Evolutionary conservation across 2,797 vertebrate genomes (phyloP).

Genomic region (Galago senegalensis): DNA sequence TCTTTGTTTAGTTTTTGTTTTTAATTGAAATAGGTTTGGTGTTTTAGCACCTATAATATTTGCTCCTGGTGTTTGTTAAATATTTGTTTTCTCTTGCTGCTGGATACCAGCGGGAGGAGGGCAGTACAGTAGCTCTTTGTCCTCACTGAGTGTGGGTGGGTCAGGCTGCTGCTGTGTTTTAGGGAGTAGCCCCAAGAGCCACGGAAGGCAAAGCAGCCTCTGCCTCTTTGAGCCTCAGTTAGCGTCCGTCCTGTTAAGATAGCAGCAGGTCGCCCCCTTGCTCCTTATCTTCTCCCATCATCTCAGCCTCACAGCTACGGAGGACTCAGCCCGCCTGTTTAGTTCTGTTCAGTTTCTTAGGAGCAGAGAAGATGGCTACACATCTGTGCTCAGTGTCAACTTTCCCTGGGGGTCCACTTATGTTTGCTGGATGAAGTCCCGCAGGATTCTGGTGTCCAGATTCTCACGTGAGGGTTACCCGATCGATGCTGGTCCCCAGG

Average conservation of each 20-base stretch:
- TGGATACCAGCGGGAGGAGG: neutral
- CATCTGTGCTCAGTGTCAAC: accelerated
- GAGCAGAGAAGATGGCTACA: neutral
- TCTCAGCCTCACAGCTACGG: neutral
- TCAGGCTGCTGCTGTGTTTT: neutral
- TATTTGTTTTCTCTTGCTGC: neutral
- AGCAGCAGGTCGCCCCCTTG: neutral
- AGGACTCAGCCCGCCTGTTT: neutral
- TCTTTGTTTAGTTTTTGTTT: slow-evolving; percentile 51
- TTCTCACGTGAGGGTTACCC: neutral
- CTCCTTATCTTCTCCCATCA: neutral
- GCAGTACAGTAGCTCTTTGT: neutral
- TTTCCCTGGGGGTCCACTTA: neutral
- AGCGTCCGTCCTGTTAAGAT: neutral
- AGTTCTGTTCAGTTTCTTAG: neutral
- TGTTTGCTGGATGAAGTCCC: neutral
- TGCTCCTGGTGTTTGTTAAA: neutral
- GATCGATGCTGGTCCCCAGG: neutral
- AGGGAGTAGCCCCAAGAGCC: neutral
- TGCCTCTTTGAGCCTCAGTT: neutral
- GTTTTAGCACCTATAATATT: neutral
- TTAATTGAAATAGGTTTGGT: slow-evolving; percentile 30
- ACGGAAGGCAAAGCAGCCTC: neutral
- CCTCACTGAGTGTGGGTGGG: neutral
- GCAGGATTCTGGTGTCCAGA: neutral